Base-by-base conservation (phyloP, 2,797 vertebrate genomes). In the Vultur gryphus region DNA sequence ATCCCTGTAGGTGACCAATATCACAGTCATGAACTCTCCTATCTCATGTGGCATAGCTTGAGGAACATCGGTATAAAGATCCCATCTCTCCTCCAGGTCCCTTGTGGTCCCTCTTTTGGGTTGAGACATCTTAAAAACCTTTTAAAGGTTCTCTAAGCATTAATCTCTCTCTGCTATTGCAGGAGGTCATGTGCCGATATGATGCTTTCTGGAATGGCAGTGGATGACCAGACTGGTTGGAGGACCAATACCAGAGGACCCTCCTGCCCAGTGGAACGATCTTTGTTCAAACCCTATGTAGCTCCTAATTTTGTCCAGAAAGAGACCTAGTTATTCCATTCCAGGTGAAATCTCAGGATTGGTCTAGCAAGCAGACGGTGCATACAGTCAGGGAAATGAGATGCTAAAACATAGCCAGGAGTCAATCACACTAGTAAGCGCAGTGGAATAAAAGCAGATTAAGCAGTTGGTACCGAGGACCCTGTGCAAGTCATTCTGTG, bases 81-180 rank as follows among this genome's bases (percentile, higher is more conserved):
- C 21, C 13, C 11, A 35, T 6, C 26, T 77, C 46, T 83, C 16
- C 26, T 58, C 6, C 26, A 46, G 15, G 20, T 65, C 20, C 8
- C 9, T 41, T 0, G 0, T 37, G 3, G 41, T 65, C 6, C 6
- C 6, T 73, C 4, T 41, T 88, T 71, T 39, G 39, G 17, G 13
- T 15, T 77, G 17, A 78, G 33, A 48, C 13, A 55, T 25, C 31
- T 80, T 62, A 55, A 66, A 49, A n/a, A 20, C 3, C 18, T 43
- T 90, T 80, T 71, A 59, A 77, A 66, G 2, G 15, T 39, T 64
- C 21, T 62, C 28, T 70, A 62, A 67, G 7, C 1, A 1, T 26
- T 26, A 49, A 16, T 35, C 9, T 49, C 16, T 37, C 24, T 37
- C 21, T 39, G 26, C 7, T 64, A 7, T 11, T 52, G 20, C n/a